A percentile compares a stretch with the other conserved stretches of the same genome.
phyloP scores from a whole-genome alignment of 2,888 invertebrate genomes.

The Mythimna ferrago region DNA sequence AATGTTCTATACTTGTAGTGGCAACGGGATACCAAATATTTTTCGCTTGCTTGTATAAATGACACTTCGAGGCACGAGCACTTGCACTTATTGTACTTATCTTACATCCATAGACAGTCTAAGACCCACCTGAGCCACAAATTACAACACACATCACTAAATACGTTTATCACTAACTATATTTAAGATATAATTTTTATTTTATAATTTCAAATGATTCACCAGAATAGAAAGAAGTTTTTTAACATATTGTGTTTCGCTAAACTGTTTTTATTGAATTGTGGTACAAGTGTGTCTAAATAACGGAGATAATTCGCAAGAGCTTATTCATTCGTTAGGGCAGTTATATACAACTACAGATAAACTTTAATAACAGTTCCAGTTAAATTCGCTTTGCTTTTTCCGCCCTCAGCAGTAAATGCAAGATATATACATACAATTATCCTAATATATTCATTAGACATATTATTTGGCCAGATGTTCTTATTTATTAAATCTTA shows the following conservation, averaged over 20 bases:
- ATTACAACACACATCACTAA: not conserved
- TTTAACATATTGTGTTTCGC: not conserved
- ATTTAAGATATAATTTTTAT: not conserved
- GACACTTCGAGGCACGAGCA: not conserved
- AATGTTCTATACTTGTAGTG: conserved; percentile 54
- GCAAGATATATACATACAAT: not conserved
- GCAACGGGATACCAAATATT: conserved; percentile 6
- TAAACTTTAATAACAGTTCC: not conserved
- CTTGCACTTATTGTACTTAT: not conserved
- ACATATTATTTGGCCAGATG: not conserved
- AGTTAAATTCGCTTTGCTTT: conserved; percentile 57
- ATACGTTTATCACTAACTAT: not conserved
- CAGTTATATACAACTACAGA: conserved; percentile 12
- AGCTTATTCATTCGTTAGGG: conserved; percentile 42
- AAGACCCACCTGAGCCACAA: not conserved
- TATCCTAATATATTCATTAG: not conserved
- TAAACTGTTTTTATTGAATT: not conserved
- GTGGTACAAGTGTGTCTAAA: not conserved
- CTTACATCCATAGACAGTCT: not conserved
- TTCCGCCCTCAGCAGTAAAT: conserved; percentile 8
- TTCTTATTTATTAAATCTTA: not conserved
- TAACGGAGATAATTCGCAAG: conserved; percentile 40
- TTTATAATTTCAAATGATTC: not conserved
- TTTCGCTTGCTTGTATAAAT: conserved; percentile 7
- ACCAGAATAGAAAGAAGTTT: not conserved